phyloP scores from a whole-genome alignment of 2,888 invertebrate species.

The Mechanitis messenoides region DNA sequence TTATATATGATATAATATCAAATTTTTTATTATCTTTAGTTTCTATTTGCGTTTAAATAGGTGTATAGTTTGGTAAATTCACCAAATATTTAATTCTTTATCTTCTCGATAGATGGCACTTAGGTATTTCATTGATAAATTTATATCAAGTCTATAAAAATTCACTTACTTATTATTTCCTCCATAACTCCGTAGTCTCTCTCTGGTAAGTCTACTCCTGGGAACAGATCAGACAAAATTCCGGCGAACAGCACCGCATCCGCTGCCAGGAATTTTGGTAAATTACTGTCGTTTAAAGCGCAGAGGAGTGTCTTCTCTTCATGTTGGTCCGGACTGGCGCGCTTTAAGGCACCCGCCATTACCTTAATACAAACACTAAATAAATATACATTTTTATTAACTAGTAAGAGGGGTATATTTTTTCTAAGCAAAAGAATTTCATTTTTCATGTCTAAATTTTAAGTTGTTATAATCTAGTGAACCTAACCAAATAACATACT shows the following conservation, averaged over 20 bases:
- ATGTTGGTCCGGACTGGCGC: slow-evolving; percentile 87
- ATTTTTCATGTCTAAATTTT: too few species aligned
- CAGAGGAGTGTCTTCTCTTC: slow-evolving; percentile 91
- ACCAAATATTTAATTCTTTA: too few species aligned
- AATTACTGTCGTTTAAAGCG: slow-evolving; percentile 91
- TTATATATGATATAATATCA: too few species aligned
- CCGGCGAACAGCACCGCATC: slow-evolving; percentile 91
- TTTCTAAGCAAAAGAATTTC: too few species aligned
- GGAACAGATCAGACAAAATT: slow-evolving; percentile 92
- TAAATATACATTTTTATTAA: neutral
- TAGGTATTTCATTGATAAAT: too few species aligned
- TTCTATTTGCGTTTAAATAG: too few species aligned
- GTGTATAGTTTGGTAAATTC: too few species aligned
- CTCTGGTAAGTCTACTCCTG: slow-evolving; percentile 85
- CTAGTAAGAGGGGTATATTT: too few species aligned
- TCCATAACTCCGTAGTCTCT: slow-evolving; percentile 87
- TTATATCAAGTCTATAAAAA: neutral
- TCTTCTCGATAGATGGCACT: too few species aligned
- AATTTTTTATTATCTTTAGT: too few species aligned
- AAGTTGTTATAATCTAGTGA: too few species aligned
- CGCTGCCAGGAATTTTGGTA: slow-evolving; percentile 92
- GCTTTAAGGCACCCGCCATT: slow-evolving; percentile 93
- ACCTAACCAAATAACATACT: too few species aligned
- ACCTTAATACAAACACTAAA: slow-evolving; percentile 52
- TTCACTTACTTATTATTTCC: slow-evolving; percentile 74